Evolutionary conservation across 2,797 vertebrate species (phyloP), one percentile per base, ranked within the genome.

Genomic region (Rhinichthys osculus): DNA sequence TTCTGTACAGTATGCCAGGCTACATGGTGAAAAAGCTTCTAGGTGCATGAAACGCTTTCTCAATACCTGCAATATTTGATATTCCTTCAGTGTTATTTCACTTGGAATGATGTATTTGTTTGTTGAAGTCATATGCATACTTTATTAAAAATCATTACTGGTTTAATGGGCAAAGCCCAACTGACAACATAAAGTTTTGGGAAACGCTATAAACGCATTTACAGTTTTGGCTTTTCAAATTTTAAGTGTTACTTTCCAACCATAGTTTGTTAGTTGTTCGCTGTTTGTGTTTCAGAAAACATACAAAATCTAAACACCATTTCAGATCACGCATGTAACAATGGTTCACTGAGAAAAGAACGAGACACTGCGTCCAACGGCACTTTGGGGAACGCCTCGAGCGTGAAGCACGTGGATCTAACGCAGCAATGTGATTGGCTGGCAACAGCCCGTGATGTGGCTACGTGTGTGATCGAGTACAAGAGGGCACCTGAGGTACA

Each of bases 1-100:
- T 98, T 94, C 93, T 99, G 90, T 98, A 97, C 94, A 98, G 95
- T 95, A 96, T 97, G 93, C 97, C 97, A 0, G 97, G 96, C 85
- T 98, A 98, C 93, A 97, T 97, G 97, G 97, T 97, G 90, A 98
- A 98, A 94, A 98, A 98, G 92, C 95, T 97, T 81, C 92, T 98
- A 50, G 98, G 97, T 1, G 97, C 96, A 40, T 81, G 16, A 79
- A 30, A 79, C 66, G 89, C 84, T 88, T 84, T 57, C 71, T 86
- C 86, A 40, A 11, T 81, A 50, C 84, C 79, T 54, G 88, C 84
- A 72, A 77, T 71, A 87, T 81, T 91, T 16, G 13, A 17, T 21
- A 16, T 4, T 50, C 13, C 21, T 14, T 33, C 64, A 7, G n/a
- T 7, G 69, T 62, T 40, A 17, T 17, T 30, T 19, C 23, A 62